Conservation (phyloP, 2,888 invertebrate genomes). For the Drosophila affinis region DNA sequence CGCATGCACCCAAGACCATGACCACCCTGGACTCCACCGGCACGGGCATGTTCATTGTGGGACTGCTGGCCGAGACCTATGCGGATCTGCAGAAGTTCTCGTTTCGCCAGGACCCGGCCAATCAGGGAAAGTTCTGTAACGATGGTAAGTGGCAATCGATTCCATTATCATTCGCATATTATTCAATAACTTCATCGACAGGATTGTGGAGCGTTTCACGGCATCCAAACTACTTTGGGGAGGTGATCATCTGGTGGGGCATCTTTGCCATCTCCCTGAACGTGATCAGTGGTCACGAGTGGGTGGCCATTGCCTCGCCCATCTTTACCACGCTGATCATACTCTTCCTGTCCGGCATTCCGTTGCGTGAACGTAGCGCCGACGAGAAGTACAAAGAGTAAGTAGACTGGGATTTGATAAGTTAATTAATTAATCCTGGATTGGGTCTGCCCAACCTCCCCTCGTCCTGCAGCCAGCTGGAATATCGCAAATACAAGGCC, state of each 20-base stretch:
- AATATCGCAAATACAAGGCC: slow-evolving; percentile 94
- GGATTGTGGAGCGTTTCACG: slow-evolving; percentile 94
- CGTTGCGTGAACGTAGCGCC: slow-evolving; percentile 92
- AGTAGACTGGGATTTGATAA: slow-evolving; percentile 78
- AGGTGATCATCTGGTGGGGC: slow-evolving; percentile 97
- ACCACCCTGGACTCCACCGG: slow-evolving; percentile 94
- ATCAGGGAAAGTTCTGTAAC: slow-evolving; percentile 96
- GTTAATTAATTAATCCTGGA: neutral
- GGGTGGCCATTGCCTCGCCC: slow-evolving; percentile 92
- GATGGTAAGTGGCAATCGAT: slow-evolving; percentile 86
- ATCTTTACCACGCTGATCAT: slow-evolving; percentile 94
- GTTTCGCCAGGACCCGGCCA: slow-evolving; percentile 93
- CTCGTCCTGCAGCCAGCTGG: slow-evolving; percentile 87
- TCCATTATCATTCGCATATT: neutral
- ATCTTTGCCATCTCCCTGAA: slow-evolving; percentile 94
- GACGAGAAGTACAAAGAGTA: slow-evolving; percentile 95
- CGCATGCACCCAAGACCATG: slow-evolving; percentile 92
- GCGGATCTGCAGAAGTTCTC: slow-evolving; percentile 96
- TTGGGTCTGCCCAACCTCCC: neutral
- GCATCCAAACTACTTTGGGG: slow-evolving; percentile 98
- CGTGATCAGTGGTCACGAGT: slow-evolving; percentile 93
- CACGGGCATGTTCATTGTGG: slow-evolving; percentile 92
- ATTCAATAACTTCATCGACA: slow-evolving; percentile 51
- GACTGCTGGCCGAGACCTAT: slow-evolving; percentile 93
- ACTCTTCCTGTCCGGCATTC: slow-evolving; percentile 95